Evolutionary conservation across 2,113 vertebrate genomes (phyloP).

Genomic region (Notarius lentiginosus): DNA sequence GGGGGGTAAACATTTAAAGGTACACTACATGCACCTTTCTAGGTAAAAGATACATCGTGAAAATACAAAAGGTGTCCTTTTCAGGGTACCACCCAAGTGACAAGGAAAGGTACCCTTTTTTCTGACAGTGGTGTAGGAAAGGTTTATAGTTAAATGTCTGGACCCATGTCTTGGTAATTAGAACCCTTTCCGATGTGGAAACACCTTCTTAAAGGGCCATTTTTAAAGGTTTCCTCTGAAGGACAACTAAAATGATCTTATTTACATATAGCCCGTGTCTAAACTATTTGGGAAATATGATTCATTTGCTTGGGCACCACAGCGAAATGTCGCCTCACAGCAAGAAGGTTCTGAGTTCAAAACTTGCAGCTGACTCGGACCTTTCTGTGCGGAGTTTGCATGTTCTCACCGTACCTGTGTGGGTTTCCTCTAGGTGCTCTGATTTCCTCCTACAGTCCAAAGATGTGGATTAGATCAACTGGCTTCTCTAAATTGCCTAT

Average conservation of each 20-base stretch:
- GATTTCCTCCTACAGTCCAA: no score
- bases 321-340: no score
- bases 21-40: not conserved
- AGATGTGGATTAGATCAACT: no score
- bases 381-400: no score
- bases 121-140: not conserved
- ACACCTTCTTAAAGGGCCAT: not conserved
- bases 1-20: not conserved
- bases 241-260: not conserved
- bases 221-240: conserved; percentile 1
- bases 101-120: not conserved
- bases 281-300: conserved; percentile 32
- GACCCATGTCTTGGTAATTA: not conserved
- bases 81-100: not conserved
- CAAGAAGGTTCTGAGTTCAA: no score
- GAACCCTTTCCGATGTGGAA: not conserved
- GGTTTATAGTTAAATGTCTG: not conserved
- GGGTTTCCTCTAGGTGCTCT: no score
- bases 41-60: not conserved
- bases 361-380: no score
- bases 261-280: not conserved
- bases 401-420: no score
- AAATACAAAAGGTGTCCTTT: not conserved
- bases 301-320: conserved; percentile 12
- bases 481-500: no score